Conservation (phyloP, 2,113 vertebrate species). For the Scopus umbretta region DNA sequence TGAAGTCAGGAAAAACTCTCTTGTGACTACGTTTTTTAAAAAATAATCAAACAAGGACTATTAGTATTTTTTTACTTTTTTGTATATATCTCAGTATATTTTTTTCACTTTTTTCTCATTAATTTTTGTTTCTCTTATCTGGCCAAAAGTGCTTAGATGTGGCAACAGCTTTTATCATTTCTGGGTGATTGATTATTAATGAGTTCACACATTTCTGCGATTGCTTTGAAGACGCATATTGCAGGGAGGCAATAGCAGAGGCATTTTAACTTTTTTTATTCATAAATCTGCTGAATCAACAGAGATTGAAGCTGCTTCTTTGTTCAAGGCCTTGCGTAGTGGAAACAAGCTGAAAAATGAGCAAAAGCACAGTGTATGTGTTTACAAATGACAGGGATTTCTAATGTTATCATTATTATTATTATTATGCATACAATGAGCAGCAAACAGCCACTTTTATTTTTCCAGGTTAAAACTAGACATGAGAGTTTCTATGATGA, state of each 20-base stretch:
- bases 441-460: constrained; percentile 8
- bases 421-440: background rate
- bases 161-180: constrained; percentile 53
- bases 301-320: constrained; percentile 48
- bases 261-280: constrained; percentile 32
- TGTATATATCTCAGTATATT: constrained; percentile 74
- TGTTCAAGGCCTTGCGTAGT: constrained; percentile 49
- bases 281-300: constrained; percentile 38
- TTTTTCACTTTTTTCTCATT: constrained; percentile 53
- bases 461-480: constrained; percentile 10
- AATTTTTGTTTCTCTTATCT: constrained; percentile 71
- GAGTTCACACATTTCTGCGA: constrained; percentile 68
- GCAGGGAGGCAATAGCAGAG: constrained; percentile 54
- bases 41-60: constrained; percentile 61
- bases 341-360: constrained; percentile 60
- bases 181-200: constrained; percentile 51
- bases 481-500: constrained; percentile 51
- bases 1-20: constrained; percentile 68
- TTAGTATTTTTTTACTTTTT: constrained; percentile 76
- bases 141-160: constrained; percentile 63
- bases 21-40: constrained; percentile 62
- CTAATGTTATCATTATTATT: background rate
- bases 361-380: constrained; percentile 75
- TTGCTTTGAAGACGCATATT: constrained; percentile 44
- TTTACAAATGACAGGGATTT: constrained; percentile 67